These are phyloP conservation scores for Zaprionus kolodkinae DNA, from an alignment of 1,140 invertebrate genomes.

Conservation along the genomic window DNA sequence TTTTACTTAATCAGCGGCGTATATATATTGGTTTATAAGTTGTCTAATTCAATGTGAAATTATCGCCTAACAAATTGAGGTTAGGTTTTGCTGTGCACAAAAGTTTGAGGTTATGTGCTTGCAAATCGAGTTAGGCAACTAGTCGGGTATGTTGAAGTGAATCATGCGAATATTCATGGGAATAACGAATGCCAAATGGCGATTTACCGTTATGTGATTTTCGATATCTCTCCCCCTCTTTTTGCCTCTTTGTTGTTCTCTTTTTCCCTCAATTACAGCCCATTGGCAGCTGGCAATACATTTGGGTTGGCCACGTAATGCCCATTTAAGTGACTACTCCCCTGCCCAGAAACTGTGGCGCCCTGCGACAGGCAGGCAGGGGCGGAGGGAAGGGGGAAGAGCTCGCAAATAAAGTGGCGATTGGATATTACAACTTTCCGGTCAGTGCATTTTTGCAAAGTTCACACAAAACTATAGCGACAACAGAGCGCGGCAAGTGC, in stretches of 20 bases:
- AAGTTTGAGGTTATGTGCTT: background rate
- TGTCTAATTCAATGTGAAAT: background rate
- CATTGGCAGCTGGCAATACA: constrained; percentile 66
- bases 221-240: background rate
- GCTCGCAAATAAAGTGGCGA: constrained; percentile 77
- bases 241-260: background rate
- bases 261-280: constrained; percentile 63
- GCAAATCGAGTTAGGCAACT: constrained; percentile 5
- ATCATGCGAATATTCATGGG: constrained; percentile 34
- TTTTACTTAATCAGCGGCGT: no score
- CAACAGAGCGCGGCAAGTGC: constrained; percentile 7
- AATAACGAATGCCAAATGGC: constrained; percentile 22
- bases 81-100: background rate
- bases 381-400: background rate
- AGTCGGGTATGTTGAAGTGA: constrained; percentile 3
- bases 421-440: constrained; percentile 83
- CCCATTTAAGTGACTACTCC: constrained; percentile 70
- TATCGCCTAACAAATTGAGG: background rate
- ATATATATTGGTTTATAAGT: no score
- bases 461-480: constrained; percentile 76
- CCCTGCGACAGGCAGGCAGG: background rate
- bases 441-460: constrained; percentile 81
- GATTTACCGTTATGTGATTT: constrained; percentile 39
- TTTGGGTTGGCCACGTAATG: constrained; percentile 70
- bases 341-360: background rate